Evolutionary conservation across 2,888 invertebrate species (phyloP), one percentile per base, ranked within the genome.

Genomic region (Zaprionus obscuricornis): DNA sequence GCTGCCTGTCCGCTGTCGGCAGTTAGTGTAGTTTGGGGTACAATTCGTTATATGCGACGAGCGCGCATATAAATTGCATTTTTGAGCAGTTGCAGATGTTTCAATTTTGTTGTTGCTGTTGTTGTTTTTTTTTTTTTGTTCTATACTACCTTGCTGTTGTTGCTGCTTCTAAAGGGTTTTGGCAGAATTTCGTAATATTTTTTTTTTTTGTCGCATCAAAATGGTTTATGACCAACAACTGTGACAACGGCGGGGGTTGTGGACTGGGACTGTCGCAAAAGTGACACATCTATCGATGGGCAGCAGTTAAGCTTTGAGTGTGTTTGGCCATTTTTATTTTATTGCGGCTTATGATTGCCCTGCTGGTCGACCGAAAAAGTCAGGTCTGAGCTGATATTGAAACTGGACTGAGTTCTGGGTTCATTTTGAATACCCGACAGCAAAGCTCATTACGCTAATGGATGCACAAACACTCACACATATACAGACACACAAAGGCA

Each of bases 401-500:
- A 26, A 22, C 42, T 24, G 29, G n/a, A n/a, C n/a, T n/a, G n/a
- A n/a, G n/a, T n/a, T n/a, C n/a, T n/a, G n/a, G n/a, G n/a, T n/a
- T n/a, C n/a, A n/a, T n/a, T n/a, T n/a, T n/a, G n/a, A n/a, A n/a
- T 59, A 66, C 42, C 42, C 26, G 42, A 39, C 62, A 55, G 68
- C 62, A 78, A 81, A 83, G 83, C 85, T 81, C 83, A 81, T 81
- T 81, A 83, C 63, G 59, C 71, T 81, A 81, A 81, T 81, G 81
- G 81, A 79, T 45, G 20, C 14, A n/a, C n/a, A n/a, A n/a, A n/a
- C n/a, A n/a, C n/a, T 6, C 49, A 36, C 46, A 52, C 27, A 54
- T 37, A 34, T 10, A 24, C 36, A 36, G 39, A 47, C 34, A 42
- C 20, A 6, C 46, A 18, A 39, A 37, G 27, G 16, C 10, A 13